phyloP scores from a whole-genome alignment of 2,113 vertebrate species.

The Oxygymnocypris stewartii region DNA sequence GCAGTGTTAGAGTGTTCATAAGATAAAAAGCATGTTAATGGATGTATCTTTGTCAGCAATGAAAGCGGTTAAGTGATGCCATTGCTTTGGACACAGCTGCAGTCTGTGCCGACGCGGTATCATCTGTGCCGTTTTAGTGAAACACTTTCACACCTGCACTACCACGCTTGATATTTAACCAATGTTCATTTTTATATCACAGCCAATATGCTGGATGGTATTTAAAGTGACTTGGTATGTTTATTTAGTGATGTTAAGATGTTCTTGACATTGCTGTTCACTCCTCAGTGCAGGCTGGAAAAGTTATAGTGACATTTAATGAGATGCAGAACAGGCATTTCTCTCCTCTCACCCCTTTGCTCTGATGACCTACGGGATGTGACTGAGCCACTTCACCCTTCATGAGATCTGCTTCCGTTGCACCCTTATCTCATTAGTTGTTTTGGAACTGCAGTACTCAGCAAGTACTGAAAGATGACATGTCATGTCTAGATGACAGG shows the following conservation, averaged over 20 bases:
- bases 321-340: conserved; percentile 35
- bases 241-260: conserved; percentile 4
- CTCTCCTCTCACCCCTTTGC: not conserved
- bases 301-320: conserved; percentile 25
- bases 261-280: conserved; percentile 5
- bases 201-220: not conserved
- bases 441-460: not conserved
- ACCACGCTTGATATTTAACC: not conserved
- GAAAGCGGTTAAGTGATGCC: not conserved
- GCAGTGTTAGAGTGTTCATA: not conserved
- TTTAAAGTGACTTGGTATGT: not conserved
- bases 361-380: conserved; percentile 15
- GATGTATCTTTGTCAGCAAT: not conserved
- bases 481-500: not conserved
- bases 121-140: not conserved
- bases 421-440: conserved; percentile 1
- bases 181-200: not conserved
- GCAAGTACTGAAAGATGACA: not conserved
- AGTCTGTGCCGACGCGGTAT: not conserved
- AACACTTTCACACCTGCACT: conserved; percentile 5
- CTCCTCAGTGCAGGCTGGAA: not conserved
- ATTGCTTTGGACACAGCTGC: not conserved
- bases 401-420: not conserved
- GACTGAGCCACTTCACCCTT: conserved; percentile 23
- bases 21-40: not conserved